Percentiles rank a stretch among this genome's conserved stretches.
phyloP scores from a whole-genome alignment of 2,797 vertebrate species.

The Capromys pilorides region DNA sequence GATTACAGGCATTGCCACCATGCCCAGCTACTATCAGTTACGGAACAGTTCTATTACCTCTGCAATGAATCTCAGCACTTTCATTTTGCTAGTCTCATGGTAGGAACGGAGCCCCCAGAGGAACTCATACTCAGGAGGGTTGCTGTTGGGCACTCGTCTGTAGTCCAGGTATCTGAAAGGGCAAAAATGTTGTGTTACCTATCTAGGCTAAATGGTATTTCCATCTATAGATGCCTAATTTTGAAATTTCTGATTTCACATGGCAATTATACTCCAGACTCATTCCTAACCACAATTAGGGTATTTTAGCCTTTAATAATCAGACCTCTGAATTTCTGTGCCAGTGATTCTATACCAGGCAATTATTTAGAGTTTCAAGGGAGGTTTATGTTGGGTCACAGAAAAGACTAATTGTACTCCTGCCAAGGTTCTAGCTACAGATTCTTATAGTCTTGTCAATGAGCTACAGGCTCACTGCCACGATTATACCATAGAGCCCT shows the following conservation, averaged over 20 bases:
- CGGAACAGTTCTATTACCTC: constrained; percentile 84
- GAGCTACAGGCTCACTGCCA: not conserved
- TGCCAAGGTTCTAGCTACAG: not conserved
- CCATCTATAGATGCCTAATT: not conserved
- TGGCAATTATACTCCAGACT: not conserved
- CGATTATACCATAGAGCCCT: constrained; percentile 4
- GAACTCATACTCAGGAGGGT: constrained; percentile 89
- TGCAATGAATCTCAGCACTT: constrained; percentile 91
- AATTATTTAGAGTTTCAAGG: not conserved
- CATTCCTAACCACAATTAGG: not conserved
- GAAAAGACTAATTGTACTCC: constrained; percentile 27
- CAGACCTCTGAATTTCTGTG: constrained; percentile 13
- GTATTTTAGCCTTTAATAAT: constrained; percentile 24
- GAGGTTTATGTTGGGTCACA: not conserved
- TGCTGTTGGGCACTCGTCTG: constrained; percentile 89
- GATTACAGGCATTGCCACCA: too few species aligned
- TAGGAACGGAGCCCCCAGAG: constrained; percentile 91
- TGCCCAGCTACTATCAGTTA: constrained; percentile 16
- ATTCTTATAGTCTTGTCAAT: constrained; percentile 49
- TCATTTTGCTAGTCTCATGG: constrained; percentile 90
- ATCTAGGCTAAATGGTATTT: not conserved
- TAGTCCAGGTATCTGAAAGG: constrained; percentile 90
- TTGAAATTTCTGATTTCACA: constrained; percentile 18
- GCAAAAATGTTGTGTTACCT: constrained; percentile 46
- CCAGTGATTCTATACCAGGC: constrained; percentile 6